These are phyloP conservation scores for Cladopsammia gracilis DNA, from an alignment of 64 coral and sea anemone genomes.

Conservation along the genomic window DNA sequence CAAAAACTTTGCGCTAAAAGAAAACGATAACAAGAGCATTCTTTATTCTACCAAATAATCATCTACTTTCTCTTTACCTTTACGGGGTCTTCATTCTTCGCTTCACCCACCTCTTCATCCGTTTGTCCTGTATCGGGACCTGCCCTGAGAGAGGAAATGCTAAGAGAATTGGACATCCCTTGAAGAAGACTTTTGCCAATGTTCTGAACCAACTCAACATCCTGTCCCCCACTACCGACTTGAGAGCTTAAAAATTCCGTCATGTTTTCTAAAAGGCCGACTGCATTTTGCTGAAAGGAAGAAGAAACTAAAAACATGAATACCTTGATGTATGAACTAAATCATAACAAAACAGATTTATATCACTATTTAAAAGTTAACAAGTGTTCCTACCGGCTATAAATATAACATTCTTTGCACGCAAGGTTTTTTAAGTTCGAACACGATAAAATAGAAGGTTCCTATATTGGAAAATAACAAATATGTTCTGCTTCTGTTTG, in stretches of 20 bases:
- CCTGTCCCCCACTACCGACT: not conserved
- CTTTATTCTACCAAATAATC: not conserved
- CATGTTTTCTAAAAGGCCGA: conserved; percentile 60
- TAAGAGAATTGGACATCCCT: conserved; percentile 14
- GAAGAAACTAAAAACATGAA: not conserved
- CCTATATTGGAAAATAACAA: too few species aligned
- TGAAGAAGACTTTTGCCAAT: conserved; percentile 34
- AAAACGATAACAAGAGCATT: too few species aligned
- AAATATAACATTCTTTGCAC: too few species aligned
- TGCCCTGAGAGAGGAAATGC: not conserved
- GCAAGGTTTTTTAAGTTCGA: too few species aligned
- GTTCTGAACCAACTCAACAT: conserved; percentile 24
- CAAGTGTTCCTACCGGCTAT: too few species aligned
- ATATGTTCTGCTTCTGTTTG: too few species aligned
- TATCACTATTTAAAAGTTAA: too few species aligned
- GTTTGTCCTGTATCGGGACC: too few species aligned
- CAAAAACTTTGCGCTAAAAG: too few species aligned
- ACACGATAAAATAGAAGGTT: too few species aligned
- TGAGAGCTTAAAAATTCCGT: conserved; percentile 28
- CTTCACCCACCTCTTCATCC: not conserved
- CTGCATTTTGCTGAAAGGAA: conserved; percentile 55
- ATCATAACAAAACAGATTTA: too few species aligned
- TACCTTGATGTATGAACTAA: too few species aligned
- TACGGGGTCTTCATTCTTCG: not conserved
- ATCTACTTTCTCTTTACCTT: not conserved